phyloP scores from a whole-genome alignment of 2,888 invertebrate genomes.

The Chalcosyrphus nemorum region DNA sequence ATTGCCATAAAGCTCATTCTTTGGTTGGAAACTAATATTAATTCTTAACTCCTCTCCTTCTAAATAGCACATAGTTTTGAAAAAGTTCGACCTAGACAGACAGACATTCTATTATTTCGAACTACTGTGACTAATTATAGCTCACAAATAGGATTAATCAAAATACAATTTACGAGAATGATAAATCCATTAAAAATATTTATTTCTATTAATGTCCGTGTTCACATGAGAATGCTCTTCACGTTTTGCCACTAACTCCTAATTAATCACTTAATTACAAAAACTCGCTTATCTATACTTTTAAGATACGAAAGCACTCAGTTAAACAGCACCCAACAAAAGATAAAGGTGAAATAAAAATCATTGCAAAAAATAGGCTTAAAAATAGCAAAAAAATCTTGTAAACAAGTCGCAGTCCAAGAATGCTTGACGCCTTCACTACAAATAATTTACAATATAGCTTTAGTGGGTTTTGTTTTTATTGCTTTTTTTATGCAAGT shows the following conservation, averaged over 20 bases:
- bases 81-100: too few species aligned
- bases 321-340: background rate
- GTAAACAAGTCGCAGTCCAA: background rate
- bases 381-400: background rate
- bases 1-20: too few species aligned
- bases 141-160: background rate
- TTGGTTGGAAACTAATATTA: too few species aligned
- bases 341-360: background rate
- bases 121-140: background rate
- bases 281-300: background rate
- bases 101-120: too few species aligned
- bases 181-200: background rate
- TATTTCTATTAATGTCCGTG: too few species aligned
- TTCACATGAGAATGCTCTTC: background rate
- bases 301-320: background rate
- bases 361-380: too few species aligned
- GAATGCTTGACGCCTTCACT: constrained; percentile 13
- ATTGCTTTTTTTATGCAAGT: background rate
- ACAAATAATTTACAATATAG: background rate
- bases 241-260: constrained; percentile 4
- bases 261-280: too few species aligned
- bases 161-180: background rate
- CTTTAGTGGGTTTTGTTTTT: background rate
- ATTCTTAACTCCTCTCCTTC: too few species aligned
- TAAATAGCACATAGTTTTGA: too few species aligned